Evolutionary conservation across 1,140 invertebrate genomes (phyloP), one percentile per base, ranked within the genome.

Genomic region (Euglossa dilemma): DNA sequence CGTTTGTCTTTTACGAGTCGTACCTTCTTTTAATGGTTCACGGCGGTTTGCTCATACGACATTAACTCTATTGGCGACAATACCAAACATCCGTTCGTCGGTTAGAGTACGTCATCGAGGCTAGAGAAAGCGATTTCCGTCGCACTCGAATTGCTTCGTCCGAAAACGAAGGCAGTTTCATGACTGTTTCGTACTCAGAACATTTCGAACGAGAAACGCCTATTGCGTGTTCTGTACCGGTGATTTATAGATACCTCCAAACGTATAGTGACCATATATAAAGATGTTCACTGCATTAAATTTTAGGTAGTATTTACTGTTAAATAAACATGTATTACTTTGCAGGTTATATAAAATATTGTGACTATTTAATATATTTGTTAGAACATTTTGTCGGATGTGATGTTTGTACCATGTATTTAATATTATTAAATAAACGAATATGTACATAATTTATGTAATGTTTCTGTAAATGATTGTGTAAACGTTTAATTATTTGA

Each of bases 81-180:
- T 80, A 80, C 23, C 25, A 23, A 85, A 84, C 73, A 74, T 84
- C 73, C 67, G 76, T 87, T 77, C 73, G 69, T 80, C 80, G 66
- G 83, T 69, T n/a, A 61, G 57, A 61, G 56, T 72, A 88, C 78
- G 83, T 84, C 75, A 77, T 74, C 56, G 69, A 66, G 64, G 63
- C 43, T 81, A 79, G 84, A 90, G 87, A 90, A 87, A 90, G 87
- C 87, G 79, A 87, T 87, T 90, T 89, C 85, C 77, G 80, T 83
- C 47, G 80, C 43, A 52, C 57, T 79, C 56, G 84, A 52, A 50
- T 45, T 77, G 66, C 56, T 57, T 52, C 61, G 72, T 50, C 64
- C 86, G 52, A 87, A 85, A 87, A 87, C 76, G 81, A 77, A 84
- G 64, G 23, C 66, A 28, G 69, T 71, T 83, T 72, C 73, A 70